Conservation (phyloP, 2,888 invertebrate genomes). For the Erpobdella octoculata region DNA sequence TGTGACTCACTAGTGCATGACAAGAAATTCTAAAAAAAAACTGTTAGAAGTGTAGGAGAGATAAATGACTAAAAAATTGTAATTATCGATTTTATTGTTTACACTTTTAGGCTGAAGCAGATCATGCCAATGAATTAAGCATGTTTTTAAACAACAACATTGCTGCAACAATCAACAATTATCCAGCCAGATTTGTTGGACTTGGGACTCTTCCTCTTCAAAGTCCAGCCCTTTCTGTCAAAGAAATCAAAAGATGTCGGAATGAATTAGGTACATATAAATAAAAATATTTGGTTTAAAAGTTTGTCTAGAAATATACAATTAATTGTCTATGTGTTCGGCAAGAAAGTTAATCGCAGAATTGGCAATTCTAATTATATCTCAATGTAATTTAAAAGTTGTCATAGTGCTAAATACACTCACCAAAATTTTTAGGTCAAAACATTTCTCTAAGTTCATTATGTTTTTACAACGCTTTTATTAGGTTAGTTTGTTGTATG, state of each 20-base stretch:
- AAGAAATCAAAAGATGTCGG: slow-evolving; percentile 55
- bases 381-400: too few relatives aligned
- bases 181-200: slow-evolving; percentile 53
- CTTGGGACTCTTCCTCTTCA: slow-evolving; percentile 58
- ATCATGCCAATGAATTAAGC: slow-evolving; percentile 55
- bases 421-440: too few relatives aligned
- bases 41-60: background rate
- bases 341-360: too few relatives aligned
- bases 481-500: too few relatives aligned
- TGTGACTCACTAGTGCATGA: slow-evolving; percentile 57
- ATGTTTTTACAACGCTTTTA: too few relatives aligned
- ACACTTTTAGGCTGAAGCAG: slow-evolving; percentile 54
- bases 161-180: slow-evolving; percentile 51
- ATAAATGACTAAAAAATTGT: too few relatives aligned
- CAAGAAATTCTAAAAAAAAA: slow-evolving; percentile 42
- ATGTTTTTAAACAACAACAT: slow-evolving; percentile 57
- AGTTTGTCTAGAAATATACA: too few relatives aligned
- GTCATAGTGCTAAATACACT: too few relatives aligned
- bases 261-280: slow-evolving; percentile 43
- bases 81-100: background rate
- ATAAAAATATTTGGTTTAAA: background rate
- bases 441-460: too few relatives aligned
- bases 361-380: too few relatives aligned
- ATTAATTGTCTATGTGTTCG: too few relatives aligned
- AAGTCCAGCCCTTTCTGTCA: slow-evolving; percentile 54